Evolutionary conservation across 2,888 invertebrate genomes (phyloP), one percentile per base, ranked within the genome.

Genomic region (Drosophila borborema): DNA sequence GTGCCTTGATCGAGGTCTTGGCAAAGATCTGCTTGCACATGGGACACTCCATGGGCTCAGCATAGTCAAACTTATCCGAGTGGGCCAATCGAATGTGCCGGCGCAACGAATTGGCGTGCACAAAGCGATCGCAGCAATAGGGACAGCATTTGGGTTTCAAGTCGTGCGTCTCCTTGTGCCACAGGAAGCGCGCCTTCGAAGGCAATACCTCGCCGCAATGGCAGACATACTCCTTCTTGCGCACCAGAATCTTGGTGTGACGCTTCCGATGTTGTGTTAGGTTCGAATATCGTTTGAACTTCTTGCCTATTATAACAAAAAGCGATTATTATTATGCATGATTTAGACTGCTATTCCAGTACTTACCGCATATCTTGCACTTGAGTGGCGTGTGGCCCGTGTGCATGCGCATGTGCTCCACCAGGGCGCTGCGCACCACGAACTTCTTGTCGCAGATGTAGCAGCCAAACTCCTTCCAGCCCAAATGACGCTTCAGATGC

Each of bases 151-250:
- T 97, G 40, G 97, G 97, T 91, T 96, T 95, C 36, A 95, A 94
- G 72, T 96, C 97, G 93, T 98, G 98, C 6, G 96, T 96, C 93
- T 97, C 97, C 89, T 96, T 95, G 93, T 98, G 98, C 97, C 97
- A 97, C 5, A 95, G 95, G 80, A 97, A 95, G 92, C 97, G 97
- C 81, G 97, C 97, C 91, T 96, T 96, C 60, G 97, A 96, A 89
- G 96, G 97, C 93, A 97, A 95, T 67, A 97, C 95, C 81, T 96
- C 96, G 46, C 97, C 97, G 93, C 97, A 97, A 72, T 95, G 95
- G 91, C 96, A 96, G 77, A 96, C 95, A 91, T 94, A 96, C 92
- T 96, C 96, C 91, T 95, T 95, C 23, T 94, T 94, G 84, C 96
- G 96, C 73, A 95, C 94, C 91, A 96, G 96, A 91, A 96, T 94